phyloP scores from a whole-genome alignment of 2,888 invertebrate genomes.

The Silvanus unidentatus region DNA sequence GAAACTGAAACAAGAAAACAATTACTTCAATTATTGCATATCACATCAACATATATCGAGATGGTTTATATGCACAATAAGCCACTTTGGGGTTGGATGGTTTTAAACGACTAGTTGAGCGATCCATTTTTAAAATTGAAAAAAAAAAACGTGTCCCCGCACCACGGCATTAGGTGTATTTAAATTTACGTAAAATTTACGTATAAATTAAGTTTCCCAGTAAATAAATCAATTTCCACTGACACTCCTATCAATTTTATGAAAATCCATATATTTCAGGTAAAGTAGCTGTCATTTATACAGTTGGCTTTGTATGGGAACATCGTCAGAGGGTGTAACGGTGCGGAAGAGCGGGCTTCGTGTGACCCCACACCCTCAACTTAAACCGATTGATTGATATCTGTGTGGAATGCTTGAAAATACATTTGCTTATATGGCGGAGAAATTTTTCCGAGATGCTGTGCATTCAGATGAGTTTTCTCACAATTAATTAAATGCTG shows the following conservation, averaged over 20 bases:
- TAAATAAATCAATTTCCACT: slow-evolving; percentile 9
- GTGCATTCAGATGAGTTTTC: no score
- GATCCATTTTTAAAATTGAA: no score
- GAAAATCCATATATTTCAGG: slow-evolving; percentile 15
- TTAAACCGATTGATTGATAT: slow-evolving; percentile 19
- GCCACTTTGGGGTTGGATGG: no score
- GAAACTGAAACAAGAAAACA: slow-evolving; percentile 48
- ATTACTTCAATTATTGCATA: neutral
- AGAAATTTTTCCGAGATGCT: no score
- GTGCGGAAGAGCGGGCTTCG: slow-evolving; percentile 18
- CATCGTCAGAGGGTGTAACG: slow-evolving; percentile 12
- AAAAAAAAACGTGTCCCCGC: no score
- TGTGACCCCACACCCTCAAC: slow-evolving; percentile 13
- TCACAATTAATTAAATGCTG: no score
- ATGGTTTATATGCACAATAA: no score
- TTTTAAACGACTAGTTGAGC: no score
- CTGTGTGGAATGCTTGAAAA: slow-evolving; percentile 12
- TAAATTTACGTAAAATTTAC: neutral
- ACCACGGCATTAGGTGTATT: no score
- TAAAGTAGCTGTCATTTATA: slow-evolving; percentile 27
- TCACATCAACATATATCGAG: no score
- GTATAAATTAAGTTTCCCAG: slow-evolving; percentile 1
- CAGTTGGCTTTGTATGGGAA: slow-evolving; percentile 20
- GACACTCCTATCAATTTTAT: slow-evolving; percentile 8
- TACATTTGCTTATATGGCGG: neutral